These are phyloP conservation scores for Thereva unica DNA, from an alignment of 2,888 invertebrate genomes.

Conservation along the genomic window DNA sequence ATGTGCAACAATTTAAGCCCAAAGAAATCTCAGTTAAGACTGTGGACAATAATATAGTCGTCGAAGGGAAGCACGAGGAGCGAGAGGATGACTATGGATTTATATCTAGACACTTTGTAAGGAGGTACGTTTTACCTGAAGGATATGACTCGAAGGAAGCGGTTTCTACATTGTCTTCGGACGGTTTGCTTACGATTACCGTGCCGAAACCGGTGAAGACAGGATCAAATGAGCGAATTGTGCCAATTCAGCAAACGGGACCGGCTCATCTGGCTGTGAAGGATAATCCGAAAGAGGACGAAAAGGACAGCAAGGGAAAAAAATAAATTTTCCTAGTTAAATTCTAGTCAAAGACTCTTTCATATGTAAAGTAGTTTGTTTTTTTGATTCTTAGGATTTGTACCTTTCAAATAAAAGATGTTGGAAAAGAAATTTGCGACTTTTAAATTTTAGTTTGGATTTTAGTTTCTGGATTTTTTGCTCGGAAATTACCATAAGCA, in stretches of 20 bases:
- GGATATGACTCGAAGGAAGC: slow-evolving; percentile 75
- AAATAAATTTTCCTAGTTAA: too few species aligned
- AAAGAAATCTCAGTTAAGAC: slow-evolving; percentile 79
- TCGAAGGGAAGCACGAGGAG: slow-evolving; percentile 81
- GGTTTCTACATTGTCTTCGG: slow-evolving; percentile 73
- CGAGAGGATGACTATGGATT: slow-evolving; percentile 75
- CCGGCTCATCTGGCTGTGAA: slow-evolving; percentile 62
- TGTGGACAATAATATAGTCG: slow-evolving; percentile 69
- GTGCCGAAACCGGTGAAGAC: slow-evolving; percentile 62
- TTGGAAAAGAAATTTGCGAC: too few species aligned
- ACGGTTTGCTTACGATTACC: slow-evolving; percentile 72
- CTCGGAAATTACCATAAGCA: too few species aligned
- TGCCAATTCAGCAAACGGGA: slow-evolving; percentile 67
- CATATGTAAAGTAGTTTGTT: too few species aligned
- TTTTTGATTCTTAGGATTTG: too few species aligned
- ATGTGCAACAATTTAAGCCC: slow-evolving; percentile 79
- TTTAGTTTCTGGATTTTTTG: too few species aligned
- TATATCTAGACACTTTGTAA: slow-evolving; percentile 74
- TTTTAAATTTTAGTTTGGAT: too few species aligned
- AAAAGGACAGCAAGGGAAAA: too few species aligned
- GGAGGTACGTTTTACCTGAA: slow-evolving; percentile 74
- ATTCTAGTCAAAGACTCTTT: too few species aligned
- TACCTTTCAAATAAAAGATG: too few species aligned
- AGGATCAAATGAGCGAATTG: slow-evolving; percentile 59
- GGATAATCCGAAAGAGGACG: slow-evolving; percentile 51